A percentile compares a stretch with the other conserved stretches of the same genome.
These are phyloP conservation scores for Lithophane leautieri DNA, from an alignment of 2,888 invertebrate species.

Conservation along the genomic window DNA sequence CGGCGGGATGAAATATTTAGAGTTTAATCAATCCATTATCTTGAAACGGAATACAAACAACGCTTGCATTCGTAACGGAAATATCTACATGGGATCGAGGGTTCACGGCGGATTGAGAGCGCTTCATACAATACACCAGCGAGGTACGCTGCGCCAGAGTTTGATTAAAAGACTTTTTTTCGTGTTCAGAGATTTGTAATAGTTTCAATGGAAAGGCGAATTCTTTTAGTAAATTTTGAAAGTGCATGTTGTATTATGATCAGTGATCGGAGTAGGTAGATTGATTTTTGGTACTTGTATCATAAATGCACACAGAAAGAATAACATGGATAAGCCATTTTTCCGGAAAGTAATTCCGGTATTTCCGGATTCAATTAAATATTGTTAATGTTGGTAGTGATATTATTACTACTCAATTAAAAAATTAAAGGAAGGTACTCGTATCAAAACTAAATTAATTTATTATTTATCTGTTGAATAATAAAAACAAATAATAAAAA, in stretches of 20 bases:
- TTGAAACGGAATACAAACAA: slow-evolving; percentile 67
- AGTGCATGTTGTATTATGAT: background rate
- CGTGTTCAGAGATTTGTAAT: background rate
- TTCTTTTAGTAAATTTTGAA: background rate
- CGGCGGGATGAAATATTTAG: slow-evolving; percentile 71
- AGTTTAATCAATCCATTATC: slow-evolving; percentile 79
- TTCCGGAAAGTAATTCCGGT: too few relatives aligned
- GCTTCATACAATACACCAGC: slow-evolving; percentile 5
- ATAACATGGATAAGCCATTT: too few relatives aligned
- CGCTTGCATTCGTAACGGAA: slow-evolving; percentile 67
- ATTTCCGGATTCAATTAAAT: too few relatives aligned
- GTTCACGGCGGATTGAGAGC: slow-evolving; percentile 18
- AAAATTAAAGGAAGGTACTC: too few relatives aligned
- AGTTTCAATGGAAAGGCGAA: background rate
- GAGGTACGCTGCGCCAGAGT: background rate
- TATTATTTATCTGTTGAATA: too few relatives aligned
- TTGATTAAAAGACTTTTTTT: slow-evolving; percentile 23
- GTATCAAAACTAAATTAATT: too few relatives aligned
- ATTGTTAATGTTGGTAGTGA: too few relatives aligned
- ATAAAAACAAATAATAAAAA: too few relatives aligned
- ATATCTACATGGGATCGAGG: slow-evolving; percentile 65
- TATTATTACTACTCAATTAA: too few relatives aligned
- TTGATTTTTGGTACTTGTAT: too few relatives aligned
- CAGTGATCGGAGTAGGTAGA: too few relatives aligned
- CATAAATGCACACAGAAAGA: too few relatives aligned